A percentile compares a stretch with the other conserved stretches of the same genome.
These are phyloP conservation scores for Ailurus styani DNA, from an alignment of 2,113 vertebrate species.

Conservation along the genomic window DNA sequence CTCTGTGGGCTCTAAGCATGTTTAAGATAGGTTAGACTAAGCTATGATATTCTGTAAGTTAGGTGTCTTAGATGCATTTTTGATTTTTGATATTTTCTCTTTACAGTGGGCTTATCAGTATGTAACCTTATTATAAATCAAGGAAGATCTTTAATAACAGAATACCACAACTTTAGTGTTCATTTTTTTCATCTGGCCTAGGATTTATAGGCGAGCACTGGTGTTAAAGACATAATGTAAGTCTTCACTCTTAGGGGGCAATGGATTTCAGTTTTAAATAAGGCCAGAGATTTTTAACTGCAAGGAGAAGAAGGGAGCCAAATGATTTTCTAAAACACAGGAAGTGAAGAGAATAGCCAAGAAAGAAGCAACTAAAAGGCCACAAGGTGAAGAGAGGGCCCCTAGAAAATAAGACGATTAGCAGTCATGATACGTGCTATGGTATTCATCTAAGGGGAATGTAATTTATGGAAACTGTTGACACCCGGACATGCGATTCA, in stretches of 20 bases:
- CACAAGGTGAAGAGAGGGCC: neutral
- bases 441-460: rapidly evolving
- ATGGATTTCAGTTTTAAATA: slow-evolving; percentile 19
- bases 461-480: rapidly evolving
- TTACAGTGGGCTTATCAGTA: neutral
- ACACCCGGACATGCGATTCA: neutral
- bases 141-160: neutral
- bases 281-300: neutral
- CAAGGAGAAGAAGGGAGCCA: neutral
- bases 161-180: neutral
- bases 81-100: neutral
- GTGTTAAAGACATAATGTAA: neutral
- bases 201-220: neutral
- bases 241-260: neutral
- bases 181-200: neutral
- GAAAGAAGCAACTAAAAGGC: neutral
- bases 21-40: neutral
- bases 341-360: neutral
- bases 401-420: neutral
- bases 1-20: neutral
- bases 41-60: neutral
- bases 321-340: neutral
- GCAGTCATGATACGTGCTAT: rapidly evolving
- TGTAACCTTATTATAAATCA: neutral
- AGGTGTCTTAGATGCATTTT: neutral